These are phyloP conservation scores for Dorcus hopei DNA, from an alignment of 2,888 invertebrate species.

Conservation along the genomic window DNA sequence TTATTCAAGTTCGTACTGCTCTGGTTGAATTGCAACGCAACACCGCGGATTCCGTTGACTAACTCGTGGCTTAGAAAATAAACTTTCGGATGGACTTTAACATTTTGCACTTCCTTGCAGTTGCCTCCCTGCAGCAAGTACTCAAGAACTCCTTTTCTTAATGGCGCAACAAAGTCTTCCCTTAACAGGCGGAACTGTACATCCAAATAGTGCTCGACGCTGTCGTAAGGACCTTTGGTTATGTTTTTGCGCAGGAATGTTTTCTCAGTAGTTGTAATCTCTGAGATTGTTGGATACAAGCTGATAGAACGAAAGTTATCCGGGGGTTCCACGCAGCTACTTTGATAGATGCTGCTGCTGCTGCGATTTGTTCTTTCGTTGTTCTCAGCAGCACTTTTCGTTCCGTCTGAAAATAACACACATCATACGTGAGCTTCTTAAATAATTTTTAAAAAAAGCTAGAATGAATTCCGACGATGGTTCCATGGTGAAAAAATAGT, in stretches of 20 bases:
- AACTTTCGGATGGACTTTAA: constrained; percentile 21
- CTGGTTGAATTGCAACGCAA: neutral
- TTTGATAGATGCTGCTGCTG: no score
- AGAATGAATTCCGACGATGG: no score
- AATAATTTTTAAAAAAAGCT: no score
- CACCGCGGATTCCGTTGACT: neutral
- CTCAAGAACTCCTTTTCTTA: constrained; percentile 61
- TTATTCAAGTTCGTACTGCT: constrained; percentile 34
- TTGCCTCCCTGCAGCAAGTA: constrained; percentile 20
- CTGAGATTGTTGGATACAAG: constrained; percentile 54
- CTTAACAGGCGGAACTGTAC: constrained; percentile 74
- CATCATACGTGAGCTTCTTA: no score
- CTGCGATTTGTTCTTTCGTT: no score
- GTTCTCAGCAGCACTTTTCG: no score
- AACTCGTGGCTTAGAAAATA: neutral
- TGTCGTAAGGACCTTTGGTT: constrained; percentile 59
- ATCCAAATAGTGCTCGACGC: constrained; percentile 71
- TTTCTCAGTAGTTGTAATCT: constrained; percentile 36
- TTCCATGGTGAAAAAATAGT: no score
- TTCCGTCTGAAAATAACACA: no score
- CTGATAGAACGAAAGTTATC: constrained; percentile 54
- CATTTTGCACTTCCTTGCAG: constrained; percentile 6
- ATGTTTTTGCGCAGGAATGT: constrained; percentile 59
- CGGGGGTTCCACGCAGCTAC: constrained; percentile 47
- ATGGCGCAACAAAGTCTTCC: constrained; percentile 75